A percentile compares a stretch with the other conserved stretches of the same genome.
Evolutionary conservation across 2,888 invertebrate species (phyloP).

Genomic region (Craniophora ligustri): DNA sequence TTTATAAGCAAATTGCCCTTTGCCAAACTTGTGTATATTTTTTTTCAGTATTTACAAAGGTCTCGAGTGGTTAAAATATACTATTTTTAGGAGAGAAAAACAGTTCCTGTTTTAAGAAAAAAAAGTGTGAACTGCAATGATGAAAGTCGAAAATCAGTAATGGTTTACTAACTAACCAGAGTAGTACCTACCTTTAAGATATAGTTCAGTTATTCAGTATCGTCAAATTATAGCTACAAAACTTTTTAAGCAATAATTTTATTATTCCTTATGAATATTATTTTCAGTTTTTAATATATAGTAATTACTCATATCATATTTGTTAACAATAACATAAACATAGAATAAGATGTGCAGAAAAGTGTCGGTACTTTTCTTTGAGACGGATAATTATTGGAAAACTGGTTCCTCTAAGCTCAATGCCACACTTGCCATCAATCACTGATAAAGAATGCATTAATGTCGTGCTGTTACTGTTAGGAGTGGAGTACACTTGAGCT

Average conservation of each 20-base stretch:
- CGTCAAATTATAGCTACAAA: no score
- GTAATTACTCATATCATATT: no score
- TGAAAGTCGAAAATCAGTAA: neutral
- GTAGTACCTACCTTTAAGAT: no score
- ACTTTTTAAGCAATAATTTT: no score
- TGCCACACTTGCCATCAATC: conserved; percentile 61
- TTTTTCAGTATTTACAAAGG: conserved; percentile 32
- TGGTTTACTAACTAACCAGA: no score
- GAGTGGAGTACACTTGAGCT: no score
- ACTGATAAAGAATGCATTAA: conserved; percentile 67
- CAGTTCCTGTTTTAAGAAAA: conserved; percentile 18
- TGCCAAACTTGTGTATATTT: conserved; percentile 36
- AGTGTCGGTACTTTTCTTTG: conserved; percentile 27
- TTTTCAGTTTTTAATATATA: no score
- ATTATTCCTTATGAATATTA: no score
- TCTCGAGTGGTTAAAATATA: conserved; percentile 25
- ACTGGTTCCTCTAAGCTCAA: conserved; percentile 55
- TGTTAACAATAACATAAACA: no score
- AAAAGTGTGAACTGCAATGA: neutral
- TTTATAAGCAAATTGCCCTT: conserved; percentile 64
- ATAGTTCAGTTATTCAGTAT: no score
- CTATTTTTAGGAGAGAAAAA: conserved; percentile 27
- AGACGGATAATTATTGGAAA: conserved; percentile 64
- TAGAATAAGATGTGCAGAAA: no score
- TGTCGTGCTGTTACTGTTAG: conserved; percentile 50